A percentile compares a stretch with the other conserved stretches of the same genome.
phyloP scores from a whole-genome alignment of 2,797 vertebrate species.

The Moxostoma hubbsi region DNA sequence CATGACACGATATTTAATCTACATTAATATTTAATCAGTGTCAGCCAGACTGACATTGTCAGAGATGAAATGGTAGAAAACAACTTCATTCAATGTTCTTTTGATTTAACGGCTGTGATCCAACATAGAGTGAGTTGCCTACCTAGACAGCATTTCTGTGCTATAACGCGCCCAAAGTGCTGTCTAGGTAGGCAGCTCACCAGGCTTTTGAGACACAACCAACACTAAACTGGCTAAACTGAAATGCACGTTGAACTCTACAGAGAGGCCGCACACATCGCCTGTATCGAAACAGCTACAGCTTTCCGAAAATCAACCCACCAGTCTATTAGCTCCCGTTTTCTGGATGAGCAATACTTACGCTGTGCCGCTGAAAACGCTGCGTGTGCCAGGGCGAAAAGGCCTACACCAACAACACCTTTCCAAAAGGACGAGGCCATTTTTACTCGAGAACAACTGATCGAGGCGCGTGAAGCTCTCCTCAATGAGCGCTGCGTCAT shows the following conservation, averaged over 20 bases:
- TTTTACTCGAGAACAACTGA: slow-evolving; percentile 58
- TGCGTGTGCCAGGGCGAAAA: slow-evolving; percentile 92
- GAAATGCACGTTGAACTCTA: slow-evolving; percentile 13
- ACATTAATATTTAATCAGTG: too few relatives aligned
- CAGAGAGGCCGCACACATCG: slow-evolving; percentile 27
- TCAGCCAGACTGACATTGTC: too few relatives aligned
- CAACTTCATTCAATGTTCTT: background rate
- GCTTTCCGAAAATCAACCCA: background rate
- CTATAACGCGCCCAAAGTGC: background rate
- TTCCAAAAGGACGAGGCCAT: slow-evolving; percentile 97
- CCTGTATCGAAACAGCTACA: background rate
- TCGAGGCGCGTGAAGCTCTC: slow-evolving; percentile 28
- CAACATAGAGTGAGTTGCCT: background rate
- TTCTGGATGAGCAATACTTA: slow-evolving; percentile 74
- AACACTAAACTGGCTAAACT: background rate
- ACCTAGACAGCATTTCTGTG: background rate
- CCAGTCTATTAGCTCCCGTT: background rate
- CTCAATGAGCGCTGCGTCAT: slow-evolving; percentile 21
- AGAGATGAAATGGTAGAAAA: background rate
- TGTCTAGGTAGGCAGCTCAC: background rate
- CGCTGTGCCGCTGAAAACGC: slow-evolving; percentile 96
- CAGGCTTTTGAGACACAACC: background rate
- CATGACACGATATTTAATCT: background rate
- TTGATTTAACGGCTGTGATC: background rate
- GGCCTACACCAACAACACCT: slow-evolving; percentile 90